Conservation (phyloP, 2,113 vertebrate genomes). For the Nansenia antarctica region DNA sequence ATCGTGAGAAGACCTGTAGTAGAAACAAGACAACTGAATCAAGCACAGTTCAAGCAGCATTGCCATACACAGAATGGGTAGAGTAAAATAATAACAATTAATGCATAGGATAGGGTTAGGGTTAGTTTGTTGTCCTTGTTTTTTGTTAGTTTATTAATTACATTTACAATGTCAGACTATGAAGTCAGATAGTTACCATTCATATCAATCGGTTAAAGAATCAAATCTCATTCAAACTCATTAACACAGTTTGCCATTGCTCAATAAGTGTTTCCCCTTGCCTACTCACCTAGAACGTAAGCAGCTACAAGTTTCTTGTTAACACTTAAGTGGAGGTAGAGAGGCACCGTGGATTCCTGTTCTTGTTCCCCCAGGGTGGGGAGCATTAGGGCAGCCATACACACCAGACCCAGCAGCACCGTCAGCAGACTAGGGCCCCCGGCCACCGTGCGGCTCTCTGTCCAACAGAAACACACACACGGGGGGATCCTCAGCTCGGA, state of each 20-base stretch:
- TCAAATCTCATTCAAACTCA: no score
- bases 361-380: constrained; percentile 95
- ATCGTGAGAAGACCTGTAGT: constrained; percentile 96
- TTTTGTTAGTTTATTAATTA: no score
- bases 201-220: no score
- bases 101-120: no score
- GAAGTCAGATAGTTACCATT: no score
- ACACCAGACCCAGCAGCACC: constrained; percentile 92
- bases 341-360: constrained; percentile 95
- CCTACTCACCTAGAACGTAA: constrained; percentile 93
- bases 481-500: background rate
- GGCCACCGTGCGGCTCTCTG: constrained; percentile 86
- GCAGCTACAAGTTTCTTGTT: constrained; percentile 99
- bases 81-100: no score
- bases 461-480: background rate
- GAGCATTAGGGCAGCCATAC: constrained; percentile 94
- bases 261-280: background rate
- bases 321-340: constrained; percentile 99
- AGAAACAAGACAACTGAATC: no score
- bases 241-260: no score
- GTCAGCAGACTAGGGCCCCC: constrained; percentile 95
- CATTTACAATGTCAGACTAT: no score
- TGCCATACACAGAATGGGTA: no score
- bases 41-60: no score
- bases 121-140: no score